These are phyloP conservation scores for Molanna angustata DNA, from an alignment of 2,888 invertebrate species.

Conservation along the genomic window DNA sequence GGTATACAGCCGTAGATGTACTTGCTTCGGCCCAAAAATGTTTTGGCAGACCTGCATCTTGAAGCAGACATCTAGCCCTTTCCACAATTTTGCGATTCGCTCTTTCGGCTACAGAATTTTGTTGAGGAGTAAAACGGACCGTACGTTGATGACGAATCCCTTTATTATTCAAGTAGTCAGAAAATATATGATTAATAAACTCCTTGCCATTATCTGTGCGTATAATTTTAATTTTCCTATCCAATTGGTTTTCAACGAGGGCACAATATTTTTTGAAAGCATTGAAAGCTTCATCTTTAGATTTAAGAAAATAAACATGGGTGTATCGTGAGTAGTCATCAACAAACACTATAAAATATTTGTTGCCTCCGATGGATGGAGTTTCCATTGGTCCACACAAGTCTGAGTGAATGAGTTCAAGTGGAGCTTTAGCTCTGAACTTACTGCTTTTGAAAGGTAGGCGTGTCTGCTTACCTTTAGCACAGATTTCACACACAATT, in stretches of 20 bases:
- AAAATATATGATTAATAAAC: not conserved
- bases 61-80: not conserved
- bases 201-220: not conserved
- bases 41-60: not conserved
- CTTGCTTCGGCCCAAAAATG: constrained; percentile 3
- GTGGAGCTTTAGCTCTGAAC: not conserved
- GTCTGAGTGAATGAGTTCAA: not conserved
- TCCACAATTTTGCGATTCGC: not conserved
- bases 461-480: not conserved
- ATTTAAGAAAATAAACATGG: not conserved
- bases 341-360: not conserved
- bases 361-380: not conserved
- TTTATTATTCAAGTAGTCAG: not conserved
- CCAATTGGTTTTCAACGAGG: not conserved
- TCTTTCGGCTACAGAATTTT: not conserved
- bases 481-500: no score
- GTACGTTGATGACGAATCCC: not conserved
- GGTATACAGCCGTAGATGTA: not conserved
- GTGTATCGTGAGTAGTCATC: not conserved
- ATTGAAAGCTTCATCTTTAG: not conserved
- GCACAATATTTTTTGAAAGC: not conserved
- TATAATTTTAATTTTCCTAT: not conserved
- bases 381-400: constrained; percentile 2
- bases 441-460: not conserved
- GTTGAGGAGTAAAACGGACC: not conserved